phyloP scores from a whole-genome alignment of 2,797 vertebrate genomes.

The Rhinatrema bivittatum region DNA sequence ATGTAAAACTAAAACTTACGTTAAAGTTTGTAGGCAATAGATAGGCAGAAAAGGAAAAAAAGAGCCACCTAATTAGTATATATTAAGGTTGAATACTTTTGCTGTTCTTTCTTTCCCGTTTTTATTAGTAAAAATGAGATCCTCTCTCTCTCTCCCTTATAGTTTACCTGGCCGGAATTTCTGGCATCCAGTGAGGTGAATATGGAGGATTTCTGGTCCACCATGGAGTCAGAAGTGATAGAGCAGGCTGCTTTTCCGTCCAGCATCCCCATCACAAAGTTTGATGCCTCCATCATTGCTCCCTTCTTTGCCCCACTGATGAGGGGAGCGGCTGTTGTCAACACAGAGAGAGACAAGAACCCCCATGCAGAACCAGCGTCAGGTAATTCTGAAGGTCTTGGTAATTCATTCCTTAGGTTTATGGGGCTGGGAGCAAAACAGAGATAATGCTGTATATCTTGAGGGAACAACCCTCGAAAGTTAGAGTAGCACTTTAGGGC shows the following conservation, averaged over 20 bases:
- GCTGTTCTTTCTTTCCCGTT: too few species aligned
- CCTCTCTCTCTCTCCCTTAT: constrained; percentile 16
- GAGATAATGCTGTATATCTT: too few species aligned
- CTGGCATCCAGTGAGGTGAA: constrained; percentile 84
- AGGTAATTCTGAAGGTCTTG: constrained; percentile 54
- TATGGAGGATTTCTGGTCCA: constrained; percentile 94
- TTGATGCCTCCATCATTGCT: constrained; percentile 92
- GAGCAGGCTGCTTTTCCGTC: constrained; percentile 88
- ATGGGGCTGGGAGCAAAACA: too few species aligned
- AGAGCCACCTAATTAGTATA: too few species aligned
- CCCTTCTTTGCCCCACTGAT: constrained; percentile 93
- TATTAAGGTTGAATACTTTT: too few species aligned
- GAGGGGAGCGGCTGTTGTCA: constrained; percentile 78
- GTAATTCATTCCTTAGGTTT: neutral
- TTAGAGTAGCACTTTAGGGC: too few species aligned
- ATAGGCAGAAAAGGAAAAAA: too few species aligned
- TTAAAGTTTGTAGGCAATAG: too few species aligned
- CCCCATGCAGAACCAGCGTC: constrained; percentile 43
- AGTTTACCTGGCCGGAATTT: constrained; percentile 96
- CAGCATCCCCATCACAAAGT: constrained; percentile 85
- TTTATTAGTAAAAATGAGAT: too few species aligned
- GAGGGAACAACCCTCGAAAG: too few species aligned
- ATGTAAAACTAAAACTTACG: too few species aligned
- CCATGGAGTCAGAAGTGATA: constrained; percentile 92
- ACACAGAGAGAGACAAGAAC: constrained; percentile 91